A percentile compares a stretch with the other conserved stretches of the same genome.
phyloP scores from a whole-genome alignment of 2,888 invertebrate species.

The Drosophila fulvimacula region DNA sequence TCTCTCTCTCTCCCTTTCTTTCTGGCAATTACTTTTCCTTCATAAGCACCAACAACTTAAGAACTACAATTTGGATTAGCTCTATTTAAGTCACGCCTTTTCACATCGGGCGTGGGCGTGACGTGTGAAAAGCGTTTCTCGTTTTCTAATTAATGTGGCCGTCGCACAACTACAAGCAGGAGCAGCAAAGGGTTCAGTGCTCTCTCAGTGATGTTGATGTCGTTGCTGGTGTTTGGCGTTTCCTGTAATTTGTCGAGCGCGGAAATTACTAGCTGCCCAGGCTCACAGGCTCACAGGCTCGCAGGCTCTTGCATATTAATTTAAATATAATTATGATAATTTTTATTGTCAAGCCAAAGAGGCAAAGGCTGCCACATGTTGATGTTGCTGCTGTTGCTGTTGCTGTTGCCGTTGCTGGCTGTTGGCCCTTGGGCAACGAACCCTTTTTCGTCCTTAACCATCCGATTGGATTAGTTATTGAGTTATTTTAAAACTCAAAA shows the following conservation, averaged over 20 bases:
- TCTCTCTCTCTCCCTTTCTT: too few species aligned
- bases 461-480: conserved; percentile 77
- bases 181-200: conserved; percentile 29
- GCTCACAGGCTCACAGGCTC: conserved; percentile 7
- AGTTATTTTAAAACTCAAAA: conserved; percentile 72
- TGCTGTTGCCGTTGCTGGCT: conserved; percentile 12
- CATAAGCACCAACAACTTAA: neutral
- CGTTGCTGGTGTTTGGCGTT: conserved; percentile 55
- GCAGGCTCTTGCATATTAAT: conserved; percentile 70
- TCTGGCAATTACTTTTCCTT: neutral
- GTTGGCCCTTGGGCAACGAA: conserved; percentile 59
- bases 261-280: conserved; percentile 59
- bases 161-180: conserved; percentile 24
- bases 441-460: conserved; percentile 50
- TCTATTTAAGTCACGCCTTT: conserved; percentile 1
- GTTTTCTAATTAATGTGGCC: conserved; percentile 45
- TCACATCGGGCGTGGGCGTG: conserved; percentile 29
- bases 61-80: conserved; percentile 2
- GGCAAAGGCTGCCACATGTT: conserved; percentile 64
- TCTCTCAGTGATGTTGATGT: conserved; percentile 20
- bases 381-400: conserved; percentile 16
- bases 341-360: conserved; percentile 73
- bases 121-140: conserved; percentile 41
- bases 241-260: conserved; percentile 76
- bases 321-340: conserved; percentile 80